Evolutionary conservation across 2,797 vertebrate genomes (phyloP).

Genomic region (Micrastur ruficollis): DNA sequence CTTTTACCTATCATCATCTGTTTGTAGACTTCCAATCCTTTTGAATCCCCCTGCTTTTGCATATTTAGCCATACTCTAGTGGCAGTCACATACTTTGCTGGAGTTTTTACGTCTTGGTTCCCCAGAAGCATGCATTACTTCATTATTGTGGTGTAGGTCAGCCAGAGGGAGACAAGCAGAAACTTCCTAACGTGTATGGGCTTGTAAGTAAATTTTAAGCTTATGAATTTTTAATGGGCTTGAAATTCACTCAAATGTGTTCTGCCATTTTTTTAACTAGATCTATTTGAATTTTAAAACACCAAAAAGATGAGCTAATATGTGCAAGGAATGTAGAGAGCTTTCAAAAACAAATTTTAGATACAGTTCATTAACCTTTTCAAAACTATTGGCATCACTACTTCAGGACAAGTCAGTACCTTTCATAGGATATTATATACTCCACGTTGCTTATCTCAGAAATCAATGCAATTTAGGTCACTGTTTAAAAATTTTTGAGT

Average conservation of each 20-base stretch:
- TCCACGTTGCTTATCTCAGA: neutral
- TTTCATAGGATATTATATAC: neutral
- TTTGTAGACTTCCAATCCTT: neutral
- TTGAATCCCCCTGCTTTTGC: neutral
- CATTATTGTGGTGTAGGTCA: neutral
- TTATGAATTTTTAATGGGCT: conserved; percentile 37
- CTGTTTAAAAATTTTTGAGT: neutral
- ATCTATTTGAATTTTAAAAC: conserved; percentile 48
- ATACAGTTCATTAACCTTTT: conserved; percentile 32
- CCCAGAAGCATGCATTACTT: neutral
- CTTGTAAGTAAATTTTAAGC: conserved; percentile 36
- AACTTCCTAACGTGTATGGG: neutral
- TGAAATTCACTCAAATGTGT: conserved; percentile 36
- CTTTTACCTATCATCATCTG: neutral
- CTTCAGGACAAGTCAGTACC: neutral
- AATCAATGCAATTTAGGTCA: neutral
- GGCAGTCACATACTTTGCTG: neutral
- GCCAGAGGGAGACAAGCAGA: neutral
- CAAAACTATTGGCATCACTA: neutral
- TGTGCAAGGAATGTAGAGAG: neutral
- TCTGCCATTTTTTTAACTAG: conserved; percentile 9
- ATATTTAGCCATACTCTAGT: neutral
- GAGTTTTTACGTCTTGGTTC: neutral
- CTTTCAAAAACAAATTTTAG: conserved; percentile 9
- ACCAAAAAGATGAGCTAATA: neutral